These are phyloP conservation scores for Eilema depressum DNA, from an alignment of 2,888 invertebrate species.

Conservation along the genomic window DNA sequence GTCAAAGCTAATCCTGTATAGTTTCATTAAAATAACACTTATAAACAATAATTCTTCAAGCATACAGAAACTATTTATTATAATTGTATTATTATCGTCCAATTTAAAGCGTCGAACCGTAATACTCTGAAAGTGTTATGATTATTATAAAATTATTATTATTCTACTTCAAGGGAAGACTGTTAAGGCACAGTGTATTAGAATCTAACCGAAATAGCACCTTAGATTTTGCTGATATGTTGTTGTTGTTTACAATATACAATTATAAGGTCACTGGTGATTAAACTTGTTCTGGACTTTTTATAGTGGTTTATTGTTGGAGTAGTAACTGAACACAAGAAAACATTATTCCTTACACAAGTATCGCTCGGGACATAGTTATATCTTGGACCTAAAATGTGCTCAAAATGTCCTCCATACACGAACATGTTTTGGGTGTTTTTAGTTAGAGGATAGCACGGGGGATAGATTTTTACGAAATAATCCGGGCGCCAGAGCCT, in stretches of 20 bases:
- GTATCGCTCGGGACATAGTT: no score
- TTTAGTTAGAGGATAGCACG: no score
- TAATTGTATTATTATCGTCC: slow-evolving; percentile 66
- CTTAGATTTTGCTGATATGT: slow-evolving; percentile 52
- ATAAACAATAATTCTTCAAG: slow-evolving; percentile 63
- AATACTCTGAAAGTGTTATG: slow-evolving; percentile 71
- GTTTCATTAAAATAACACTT: slow-evolving; percentile 51
- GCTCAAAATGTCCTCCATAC: no score
- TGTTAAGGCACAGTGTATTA: slow-evolving; percentile 69
- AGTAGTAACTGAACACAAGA: not conserved
- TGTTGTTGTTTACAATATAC: slow-evolving; percentile 37
- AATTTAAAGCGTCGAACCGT: slow-evolving; percentile 84
- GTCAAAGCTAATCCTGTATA: slow-evolving; percentile 24
- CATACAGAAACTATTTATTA: slow-evolving; percentile 52
- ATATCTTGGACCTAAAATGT: no score
- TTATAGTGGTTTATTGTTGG: not conserved
- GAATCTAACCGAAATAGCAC: slow-evolving; percentile 67
- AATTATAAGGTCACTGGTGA: slow-evolving; percentile 48
- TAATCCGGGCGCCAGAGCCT: no score
- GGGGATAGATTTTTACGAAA: no score
- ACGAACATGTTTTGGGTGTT: no score
- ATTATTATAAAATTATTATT: slow-evolving; percentile 55
- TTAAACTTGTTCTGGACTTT: slow-evolving; percentile 2
- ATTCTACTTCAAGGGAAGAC: slow-evolving; percentile 74
- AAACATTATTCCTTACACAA: slow-evolving; percentile 2